phyloP scores from a whole-genome alignment of 2,797 vertebrate species.

The Iguana delicatissima region DNA sequence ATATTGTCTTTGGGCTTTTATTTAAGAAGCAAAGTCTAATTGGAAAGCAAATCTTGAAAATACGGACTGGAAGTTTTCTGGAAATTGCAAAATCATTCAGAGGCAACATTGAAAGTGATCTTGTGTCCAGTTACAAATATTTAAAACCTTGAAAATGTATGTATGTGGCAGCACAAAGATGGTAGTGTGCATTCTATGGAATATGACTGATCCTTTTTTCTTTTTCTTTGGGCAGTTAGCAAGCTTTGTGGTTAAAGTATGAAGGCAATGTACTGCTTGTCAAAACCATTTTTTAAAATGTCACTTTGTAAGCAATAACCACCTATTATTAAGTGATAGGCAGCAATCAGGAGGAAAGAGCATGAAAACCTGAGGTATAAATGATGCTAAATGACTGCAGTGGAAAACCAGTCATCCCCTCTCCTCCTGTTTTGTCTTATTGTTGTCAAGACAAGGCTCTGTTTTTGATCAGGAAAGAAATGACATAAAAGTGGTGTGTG shows the following conservation, averaged over 20 bases:
- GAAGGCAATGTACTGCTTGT: slow-evolving; percentile 34
- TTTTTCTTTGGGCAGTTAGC: slow-evolving; percentile 5
- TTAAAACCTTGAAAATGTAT: not conserved
- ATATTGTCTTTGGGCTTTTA: not conserved
- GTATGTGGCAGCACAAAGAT: not conserved
- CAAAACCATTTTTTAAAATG: slow-evolving; percentile 36
- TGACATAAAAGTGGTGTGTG: not conserved
- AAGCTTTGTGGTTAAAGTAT: slow-evolving; percentile 30
- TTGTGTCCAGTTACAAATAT: not conserved
- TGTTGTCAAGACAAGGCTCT: not conserved
- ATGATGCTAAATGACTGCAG: slow-evolving; percentile 27
- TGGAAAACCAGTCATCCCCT: slow-evolving; percentile 30
- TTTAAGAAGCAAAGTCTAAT: not conserved
- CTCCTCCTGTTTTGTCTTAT: slow-evolving; percentile 1
- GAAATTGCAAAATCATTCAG: slow-evolving; percentile 5
- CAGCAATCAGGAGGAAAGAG: slow-evolving; percentile 31
- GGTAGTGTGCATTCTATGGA: not conserved
- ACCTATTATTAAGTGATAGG: not conserved
- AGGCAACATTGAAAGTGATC: not conserved
- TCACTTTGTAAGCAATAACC: slow-evolving; percentile 17
- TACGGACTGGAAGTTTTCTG: not conserved
- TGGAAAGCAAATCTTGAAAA: slow-evolving; percentile 7
- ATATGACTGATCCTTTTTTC: slow-evolving; percentile 4
- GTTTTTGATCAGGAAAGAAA: slow-evolving; percentile 25
- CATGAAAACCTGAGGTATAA: not conserved